These are phyloP conservation scores for Scaptomyza caliginosa DNA, from an alignment of 2,888 invertebrate genomes.

Conservation along the genomic window DNA sequence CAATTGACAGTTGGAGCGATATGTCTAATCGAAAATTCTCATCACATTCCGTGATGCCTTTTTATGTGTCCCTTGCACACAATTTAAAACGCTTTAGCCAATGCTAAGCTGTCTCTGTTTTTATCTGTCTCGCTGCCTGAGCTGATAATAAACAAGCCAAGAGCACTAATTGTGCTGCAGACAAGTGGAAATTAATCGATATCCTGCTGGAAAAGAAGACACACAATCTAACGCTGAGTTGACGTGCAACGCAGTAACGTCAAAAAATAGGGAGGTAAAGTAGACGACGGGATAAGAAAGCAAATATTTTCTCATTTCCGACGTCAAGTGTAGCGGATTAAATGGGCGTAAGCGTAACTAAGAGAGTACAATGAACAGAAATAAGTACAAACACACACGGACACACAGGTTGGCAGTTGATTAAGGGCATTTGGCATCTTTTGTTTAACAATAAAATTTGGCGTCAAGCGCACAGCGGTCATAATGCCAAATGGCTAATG, in stretches of 20 bases:
- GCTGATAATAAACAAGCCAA: constrained; percentile 65
- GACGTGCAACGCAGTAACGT: constrained; percentile 27
- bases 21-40: constrained; percentile 34
- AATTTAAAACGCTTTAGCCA: constrained; percentile 49
- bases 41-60: constrained; percentile 34
- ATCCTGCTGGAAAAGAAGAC: constrained; percentile 64
- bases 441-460: constrained; percentile 63
- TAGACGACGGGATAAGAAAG: constrained; percentile 25
- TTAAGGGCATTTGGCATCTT: constrained; percentile 53
- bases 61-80: constrained; percentile 50
- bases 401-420: constrained; percentile 30
- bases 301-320: constrained; percentile 73
- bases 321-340: constrained; percentile 50
- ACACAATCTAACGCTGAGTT: constrained; percentile 41
- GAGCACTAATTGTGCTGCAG: constrained; percentile 73
- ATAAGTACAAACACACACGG: constrained; percentile 13
- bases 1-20: not conserved
- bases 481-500: constrained; percentile 34
- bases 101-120: constrained; percentile 5
- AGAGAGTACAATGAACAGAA: constrained; percentile 45
- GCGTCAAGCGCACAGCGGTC: constrained; percentile 58
- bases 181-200: constrained; percentile 77
- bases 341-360: constrained; percentile 36
- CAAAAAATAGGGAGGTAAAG: not conserved
- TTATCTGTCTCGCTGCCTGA: constrained; percentile 17